phyloP scores from a whole-genome alignment of 2,888 invertebrate genomes.

The Emmelina monodactyla region DNA sequence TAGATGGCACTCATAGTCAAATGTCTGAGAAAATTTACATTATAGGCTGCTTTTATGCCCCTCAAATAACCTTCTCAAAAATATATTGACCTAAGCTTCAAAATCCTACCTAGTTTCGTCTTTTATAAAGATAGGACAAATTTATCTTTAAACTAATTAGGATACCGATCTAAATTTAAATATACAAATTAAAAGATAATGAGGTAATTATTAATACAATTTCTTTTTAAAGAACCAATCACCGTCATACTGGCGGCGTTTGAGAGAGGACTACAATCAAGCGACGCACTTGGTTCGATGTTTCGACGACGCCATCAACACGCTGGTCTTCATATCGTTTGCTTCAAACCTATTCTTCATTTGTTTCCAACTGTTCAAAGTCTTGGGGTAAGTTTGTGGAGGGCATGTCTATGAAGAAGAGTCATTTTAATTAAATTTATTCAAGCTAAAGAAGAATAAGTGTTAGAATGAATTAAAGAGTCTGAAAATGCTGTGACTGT shows the following conservation, averaged over 20 bases:
- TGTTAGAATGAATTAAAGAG: too few relatives aligned
- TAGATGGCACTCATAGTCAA: too few relatives aligned
- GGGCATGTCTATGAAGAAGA: too few relatives aligned
- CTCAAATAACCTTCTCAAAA: background rate
- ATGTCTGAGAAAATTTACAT: too few relatives aligned
- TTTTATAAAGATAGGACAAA: too few relatives aligned
- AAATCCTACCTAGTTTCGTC: too few relatives aligned
- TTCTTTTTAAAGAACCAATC: slow-evolving; percentile 25
- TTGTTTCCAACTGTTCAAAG: slow-evolving; percentile 71
- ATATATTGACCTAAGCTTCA: too few relatives aligned
- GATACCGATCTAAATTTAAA: background rate
- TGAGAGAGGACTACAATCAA: slow-evolving; percentile 69
- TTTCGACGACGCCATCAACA: slow-evolving; percentile 67
- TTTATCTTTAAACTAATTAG: background rate
- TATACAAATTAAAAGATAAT: background rate
- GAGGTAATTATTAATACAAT: background rate
- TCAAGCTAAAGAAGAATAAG: too few relatives aligned
- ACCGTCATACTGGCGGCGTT: slow-evolving; percentile 25
- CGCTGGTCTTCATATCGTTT: slow-evolving; percentile 68
- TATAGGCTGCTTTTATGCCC: too few relatives aligned
- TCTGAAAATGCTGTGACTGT: too few relatives aligned
- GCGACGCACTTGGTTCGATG: slow-evolving; percentile 61
- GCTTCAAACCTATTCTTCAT: slow-evolving; percentile 73
- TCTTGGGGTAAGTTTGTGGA: slow-evolving; percentile 67
- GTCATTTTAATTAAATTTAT: too few relatives aligned